Conservation (phyloP, 2,113 vertebrate species). For the Thamnaconus septentrionalis region DNA sequence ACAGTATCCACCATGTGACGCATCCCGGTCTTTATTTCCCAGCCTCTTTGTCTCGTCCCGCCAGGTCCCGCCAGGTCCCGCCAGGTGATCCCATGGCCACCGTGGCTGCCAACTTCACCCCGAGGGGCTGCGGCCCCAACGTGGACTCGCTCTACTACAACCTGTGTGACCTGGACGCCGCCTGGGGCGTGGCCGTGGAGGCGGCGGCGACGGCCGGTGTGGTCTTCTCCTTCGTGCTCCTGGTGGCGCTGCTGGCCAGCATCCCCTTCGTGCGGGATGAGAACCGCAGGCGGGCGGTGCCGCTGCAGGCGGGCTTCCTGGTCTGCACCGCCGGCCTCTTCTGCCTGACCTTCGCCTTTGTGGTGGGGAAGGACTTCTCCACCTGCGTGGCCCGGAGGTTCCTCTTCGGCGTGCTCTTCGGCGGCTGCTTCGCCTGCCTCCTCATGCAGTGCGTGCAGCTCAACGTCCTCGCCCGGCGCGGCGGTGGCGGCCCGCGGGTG, state of each 20-base stretch:
- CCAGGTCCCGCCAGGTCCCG: constrained; percentile 32
- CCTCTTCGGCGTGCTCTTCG: constrained; percentile 91
- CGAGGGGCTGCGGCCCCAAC: constrained; percentile 78
- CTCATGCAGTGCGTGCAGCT: constrained; percentile 82
- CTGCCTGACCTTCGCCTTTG: constrained; percentile 88
- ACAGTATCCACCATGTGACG: not conserved
- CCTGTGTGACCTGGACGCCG: constrained; percentile 82
- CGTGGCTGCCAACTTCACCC: constrained; percentile 55
- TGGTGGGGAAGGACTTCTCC: constrained; percentile 84
- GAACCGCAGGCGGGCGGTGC: constrained; percentile 78
- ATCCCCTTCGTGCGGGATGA: constrained; percentile 82
- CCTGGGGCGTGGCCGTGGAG: constrained; percentile 91
- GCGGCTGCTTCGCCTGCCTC: constrained; percentile 89
- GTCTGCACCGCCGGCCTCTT: constrained; percentile 87
- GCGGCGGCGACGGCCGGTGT: constrained; percentile 81
- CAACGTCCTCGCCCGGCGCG: constrained; percentile 78
- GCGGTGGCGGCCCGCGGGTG: constrained; percentile 67
- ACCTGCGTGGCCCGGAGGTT: constrained; percentile 90
- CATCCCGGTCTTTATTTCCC: not conserved
- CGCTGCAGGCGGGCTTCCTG: constrained; percentile 81
- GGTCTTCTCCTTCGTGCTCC: constrained; percentile 81
- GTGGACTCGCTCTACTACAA: constrained; percentile 86
- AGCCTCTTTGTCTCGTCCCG: constrained; percentile 12
- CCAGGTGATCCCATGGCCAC: not conserved
- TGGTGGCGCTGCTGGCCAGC: constrained; percentile 86